Base-by-base conservation (phyloP, 2,797 vertebrate genomes). In the Coreius guichenoti region DNA sequence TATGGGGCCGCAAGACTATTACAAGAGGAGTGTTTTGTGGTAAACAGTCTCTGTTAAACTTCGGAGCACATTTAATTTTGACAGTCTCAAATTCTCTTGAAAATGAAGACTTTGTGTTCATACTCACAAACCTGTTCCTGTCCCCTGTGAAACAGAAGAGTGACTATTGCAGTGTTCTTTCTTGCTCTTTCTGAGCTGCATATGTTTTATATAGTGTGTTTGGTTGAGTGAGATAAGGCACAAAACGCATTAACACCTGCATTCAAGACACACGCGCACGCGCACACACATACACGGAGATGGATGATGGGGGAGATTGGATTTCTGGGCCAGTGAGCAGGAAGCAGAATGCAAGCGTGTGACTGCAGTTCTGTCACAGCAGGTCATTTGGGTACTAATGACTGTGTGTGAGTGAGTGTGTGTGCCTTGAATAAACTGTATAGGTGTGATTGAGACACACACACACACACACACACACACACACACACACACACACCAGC, bases 301-400 rank as follows among this genome's bases (percentile, higher is more conserved):
- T 80, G 83, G 83, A 85, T 85, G 83, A 80, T 85, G 83, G 56
- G 83, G 87, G 87, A 91, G 89, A 91, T 91, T 91, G 91, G 89
- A 90, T 91, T 90, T 91, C 90, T 86, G 89, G 89, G 87, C 90
- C 88, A 91, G 88, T 91, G 90, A 90, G 84, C 91, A 89, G 87
- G 87, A 88, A 91, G 88, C 82, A 80, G 86, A 89, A 90, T 77
- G 83, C 78, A 84, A 82, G 70, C 83, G 81, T 89, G 81, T 88
- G 87, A 90, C 87, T 86, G 87, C 78, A 82, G 80, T 87, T 87
- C 86, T 90, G 88, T 88, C 88, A 88, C 86, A 86, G 65, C 76
- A 82, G 93, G 92, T 92, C 94, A 95, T 95, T 95, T 94, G 91
- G 90, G 93, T 95, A 93, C 91, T 95, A 94, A 95, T 95, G 92